Conservation (phyloP, 1,140 invertebrate species). For the Copidosoma floridanum region DNA sequence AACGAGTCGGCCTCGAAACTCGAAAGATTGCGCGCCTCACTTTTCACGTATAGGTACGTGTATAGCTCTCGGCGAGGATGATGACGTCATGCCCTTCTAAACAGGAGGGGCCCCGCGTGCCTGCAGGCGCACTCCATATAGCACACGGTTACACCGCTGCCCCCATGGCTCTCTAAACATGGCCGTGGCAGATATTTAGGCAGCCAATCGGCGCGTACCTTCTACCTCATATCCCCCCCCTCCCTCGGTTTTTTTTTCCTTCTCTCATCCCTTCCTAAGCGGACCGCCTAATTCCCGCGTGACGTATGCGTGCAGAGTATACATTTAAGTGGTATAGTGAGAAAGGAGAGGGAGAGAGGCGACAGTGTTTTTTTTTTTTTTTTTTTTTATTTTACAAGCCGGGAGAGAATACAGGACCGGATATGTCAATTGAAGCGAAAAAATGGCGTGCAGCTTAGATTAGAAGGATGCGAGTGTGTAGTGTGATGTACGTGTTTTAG, state of each 20-base stretch:
- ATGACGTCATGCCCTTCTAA: conserved; percentile 57
- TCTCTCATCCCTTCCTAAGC: conserved; percentile 39
- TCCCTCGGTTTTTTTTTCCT: background rate
- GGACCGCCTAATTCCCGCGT: conserved; percentile 17
- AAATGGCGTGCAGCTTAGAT: conserved; percentile 13
- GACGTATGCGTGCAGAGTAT: background rate
- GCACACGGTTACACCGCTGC: too few species aligned
- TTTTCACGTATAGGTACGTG: conserved; percentile 22
- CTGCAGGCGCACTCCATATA: too few species aligned
- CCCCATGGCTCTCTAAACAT: conserved; percentile 44
- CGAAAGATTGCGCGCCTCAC: conserved; percentile 6
- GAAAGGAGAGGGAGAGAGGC: background rate
- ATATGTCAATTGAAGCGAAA: conserved; percentile 15
- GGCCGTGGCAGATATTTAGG: conserved; percentile 51
- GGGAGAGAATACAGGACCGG: conserved; percentile 17
- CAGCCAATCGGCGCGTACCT: conserved; percentile 25
- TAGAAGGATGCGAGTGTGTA: background rate
- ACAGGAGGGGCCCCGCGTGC: conserved; percentile 52
- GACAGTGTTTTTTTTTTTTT: conserved; percentile 31
- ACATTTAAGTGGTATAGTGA: too few species aligned
- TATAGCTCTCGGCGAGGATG: conserved; percentile 5
- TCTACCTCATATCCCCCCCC: background rate
- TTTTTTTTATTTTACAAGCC: too few species aligned
- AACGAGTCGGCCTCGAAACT: conserved; percentile 27
- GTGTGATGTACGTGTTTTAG: too few species aligned